phyloP scores from a whole-genome alignment of 2,888 invertebrate species.

The Pandemis cinnamomeana region DNA sequence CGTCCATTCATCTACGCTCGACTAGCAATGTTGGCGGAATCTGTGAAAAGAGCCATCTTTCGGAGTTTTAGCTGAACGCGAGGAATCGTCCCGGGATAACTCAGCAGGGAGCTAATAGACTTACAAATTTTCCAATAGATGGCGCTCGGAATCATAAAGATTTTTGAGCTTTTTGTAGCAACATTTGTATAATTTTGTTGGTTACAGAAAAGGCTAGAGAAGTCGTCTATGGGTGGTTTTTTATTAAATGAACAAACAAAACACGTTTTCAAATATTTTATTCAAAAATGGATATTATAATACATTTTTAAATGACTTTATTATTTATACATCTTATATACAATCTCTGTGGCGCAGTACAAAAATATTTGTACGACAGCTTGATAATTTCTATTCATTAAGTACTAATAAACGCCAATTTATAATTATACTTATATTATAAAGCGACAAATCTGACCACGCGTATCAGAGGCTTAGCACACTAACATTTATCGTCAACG shows the following conservation, averaged over 20 bases:
- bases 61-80: background rate
- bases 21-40: no score
- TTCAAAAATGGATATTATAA: conserved; percentile 14
- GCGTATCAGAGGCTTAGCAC: no score
- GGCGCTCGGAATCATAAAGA: background rate
- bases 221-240: no score
- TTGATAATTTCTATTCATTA: conserved; percentile 7
- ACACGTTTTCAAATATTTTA: conserved; percentile 16
- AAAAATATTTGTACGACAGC: conserved; percentile 39
- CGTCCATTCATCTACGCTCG: no score
- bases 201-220: no score
- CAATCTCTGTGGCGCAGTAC: conserved; percentile 26
- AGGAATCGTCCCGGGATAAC: background rate
- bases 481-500: no score
- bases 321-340: conserved; percentile 11
- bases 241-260: background rate
- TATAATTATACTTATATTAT: background rate
- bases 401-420: conserved; percentile 3
- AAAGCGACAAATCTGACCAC: no score
- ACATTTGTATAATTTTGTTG: no score
- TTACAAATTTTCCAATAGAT: conserved; percentile 1
- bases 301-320: conserved; percentile 7
- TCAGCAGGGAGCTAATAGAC: background rate
- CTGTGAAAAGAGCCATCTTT: conserved; percentile 9
- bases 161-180: no score